phyloP scores from a whole-genome alignment of 1,140 invertebrate species.

The Zaprionus kolodkinae region DNA sequence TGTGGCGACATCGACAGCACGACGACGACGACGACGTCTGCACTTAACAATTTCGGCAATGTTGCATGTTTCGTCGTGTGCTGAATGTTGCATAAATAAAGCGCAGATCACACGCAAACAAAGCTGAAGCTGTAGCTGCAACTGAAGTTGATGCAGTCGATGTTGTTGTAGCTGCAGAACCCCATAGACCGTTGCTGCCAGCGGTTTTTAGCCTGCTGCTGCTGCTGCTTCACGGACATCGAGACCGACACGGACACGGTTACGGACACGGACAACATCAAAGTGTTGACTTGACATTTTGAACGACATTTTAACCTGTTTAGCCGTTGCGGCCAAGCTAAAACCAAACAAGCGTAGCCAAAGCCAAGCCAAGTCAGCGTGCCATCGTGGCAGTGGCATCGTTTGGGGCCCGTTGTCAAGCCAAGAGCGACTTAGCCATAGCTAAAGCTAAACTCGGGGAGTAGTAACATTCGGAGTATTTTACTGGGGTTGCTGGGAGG shows the following conservation, averaged over 20 bases:
- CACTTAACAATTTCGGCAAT: slow-evolving; percentile 80
- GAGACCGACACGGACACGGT: slow-evolving; percentile 43
- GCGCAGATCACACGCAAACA: slow-evolving; percentile 80
- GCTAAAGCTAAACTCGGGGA: slow-evolving; percentile 24
- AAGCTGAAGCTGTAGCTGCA: slow-evolving; percentile 42
- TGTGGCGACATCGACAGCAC: slow-evolving; percentile 59
- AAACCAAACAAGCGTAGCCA: slow-evolving; percentile 79
- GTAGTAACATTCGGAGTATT: slow-evolving; percentile 7
- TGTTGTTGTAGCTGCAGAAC: slow-evolving; percentile 39
- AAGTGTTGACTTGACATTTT: slow-evolving; percentile 83
- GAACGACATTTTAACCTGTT: slow-evolving; percentile 83
- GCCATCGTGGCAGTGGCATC: slow-evolving; percentile 36
- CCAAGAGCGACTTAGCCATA: slow-evolving; percentile 19
- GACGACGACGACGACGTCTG: slow-evolving; percentile 54
- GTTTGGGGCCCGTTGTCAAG: slow-evolving; percentile 42
- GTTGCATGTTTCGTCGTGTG: slow-evolving; percentile 80
- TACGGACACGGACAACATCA: slow-evolving; percentile 78
- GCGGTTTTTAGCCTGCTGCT: slow-evolving; percentile 32
- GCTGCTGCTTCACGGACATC: slow-evolving; percentile 81
- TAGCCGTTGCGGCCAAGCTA: slow-evolving; percentile 72
- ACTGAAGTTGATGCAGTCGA: slow-evolving; percentile 30
- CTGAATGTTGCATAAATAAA: slow-evolving; percentile 83
- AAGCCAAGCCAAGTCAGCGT: slow-evolving; percentile 39
- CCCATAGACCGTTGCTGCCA: slow-evolving; percentile 30
- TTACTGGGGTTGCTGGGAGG: not conserved